phyloP scores from a whole-genome alignment of 1,140 invertebrate species.

The Thalassaphorura encarpata region DNA sequence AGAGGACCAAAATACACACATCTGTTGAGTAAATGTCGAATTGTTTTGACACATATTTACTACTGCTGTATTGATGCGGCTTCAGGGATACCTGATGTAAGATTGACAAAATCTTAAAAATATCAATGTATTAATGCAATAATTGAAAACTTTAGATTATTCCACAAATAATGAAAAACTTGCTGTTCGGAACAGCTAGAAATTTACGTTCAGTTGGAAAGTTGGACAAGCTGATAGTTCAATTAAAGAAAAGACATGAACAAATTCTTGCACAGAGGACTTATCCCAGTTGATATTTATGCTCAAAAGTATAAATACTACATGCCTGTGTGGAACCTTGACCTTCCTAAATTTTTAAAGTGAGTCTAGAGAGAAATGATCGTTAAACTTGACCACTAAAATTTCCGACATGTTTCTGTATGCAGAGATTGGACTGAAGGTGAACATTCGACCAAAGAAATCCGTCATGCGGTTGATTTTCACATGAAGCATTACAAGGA shows the following conservation, averaged over 20 bases:
- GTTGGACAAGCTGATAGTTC: conserved; percentile 5
- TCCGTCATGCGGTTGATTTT: conserved; percentile 8
- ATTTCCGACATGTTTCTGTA: not conserved
- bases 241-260: conserved; percentile 3
- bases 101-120: not conserved
- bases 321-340: conserved; percentile 1
- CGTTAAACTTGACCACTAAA: not conserved
- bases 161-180: conserved; percentile 19
- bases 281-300: conserved; percentile 22
- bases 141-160: conserved; percentile 11
- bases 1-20: conserved; percentile 5
- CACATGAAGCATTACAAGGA: conserved; percentile 5
- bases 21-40: not conserved
- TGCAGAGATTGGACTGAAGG: not conserved
- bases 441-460: conserved; percentile 7
- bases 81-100: conserved; percentile 12
- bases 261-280: not conserved
- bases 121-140: too few species aligned
- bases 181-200: conserved; percentile 15
- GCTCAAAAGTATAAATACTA: conserved; percentile 20
- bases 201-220: conserved; percentile 4
- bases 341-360: conserved; percentile 9
- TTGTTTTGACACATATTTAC: not conserved
- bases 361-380: not conserved
- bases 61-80: not conserved